Evolutionary conservation across 2,888 invertebrate genomes (phyloP).

Genomic region (Zygothrica quintamaculata): DNA sequence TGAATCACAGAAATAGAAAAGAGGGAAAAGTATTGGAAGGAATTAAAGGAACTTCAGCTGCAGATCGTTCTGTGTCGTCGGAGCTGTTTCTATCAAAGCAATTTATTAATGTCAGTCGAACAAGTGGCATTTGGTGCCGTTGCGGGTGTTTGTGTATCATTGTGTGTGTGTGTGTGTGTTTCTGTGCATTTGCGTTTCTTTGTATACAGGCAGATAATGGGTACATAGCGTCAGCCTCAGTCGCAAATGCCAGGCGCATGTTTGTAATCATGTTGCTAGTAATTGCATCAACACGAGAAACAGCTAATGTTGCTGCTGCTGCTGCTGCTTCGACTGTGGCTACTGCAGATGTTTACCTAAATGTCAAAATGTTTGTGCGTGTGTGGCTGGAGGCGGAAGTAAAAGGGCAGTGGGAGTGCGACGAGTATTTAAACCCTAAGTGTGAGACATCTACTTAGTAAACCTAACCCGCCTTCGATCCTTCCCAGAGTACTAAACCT

Average conservation of each 20-base stretch:
- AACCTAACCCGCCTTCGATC: too few relatives aligned
- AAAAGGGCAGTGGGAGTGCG: too few relatives aligned
- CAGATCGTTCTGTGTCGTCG: conserved; percentile 49
- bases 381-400: neutral
- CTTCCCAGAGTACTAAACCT: too few relatives aligned
- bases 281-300: conserved; percentile 59
- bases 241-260: conserved; percentile 58
- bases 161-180: neutral
- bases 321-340: conserved; percentile 29
- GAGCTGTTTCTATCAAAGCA: conserved; percentile 73
- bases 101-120: conserved; percentile 78
- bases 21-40: conserved; percentile 6
- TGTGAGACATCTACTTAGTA: too few relatives aligned
- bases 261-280: conserved; percentile 71
- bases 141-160: conserved; percentile 4
- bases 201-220: conserved; percentile 23
- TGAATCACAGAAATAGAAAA: conserved; percentile 5
- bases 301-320: conserved; percentile 28
- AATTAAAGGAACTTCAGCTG: conserved; percentile 42
- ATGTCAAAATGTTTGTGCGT: conserved; percentile 7
- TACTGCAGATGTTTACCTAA: conserved; percentile 52
- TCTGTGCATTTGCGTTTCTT: conserved; percentile 1
- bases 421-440: too few relatives aligned
- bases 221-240: conserved; percentile 42
- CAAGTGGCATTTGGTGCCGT: conserved; percentile 67